A percentile compares a stretch with the other conserved stretches of the same genome.
These are phyloP conservation scores for Mayetiola destructor DNA, from an alignment of 2,888 invertebrate genomes.

Conservation along the genomic window DNA sequence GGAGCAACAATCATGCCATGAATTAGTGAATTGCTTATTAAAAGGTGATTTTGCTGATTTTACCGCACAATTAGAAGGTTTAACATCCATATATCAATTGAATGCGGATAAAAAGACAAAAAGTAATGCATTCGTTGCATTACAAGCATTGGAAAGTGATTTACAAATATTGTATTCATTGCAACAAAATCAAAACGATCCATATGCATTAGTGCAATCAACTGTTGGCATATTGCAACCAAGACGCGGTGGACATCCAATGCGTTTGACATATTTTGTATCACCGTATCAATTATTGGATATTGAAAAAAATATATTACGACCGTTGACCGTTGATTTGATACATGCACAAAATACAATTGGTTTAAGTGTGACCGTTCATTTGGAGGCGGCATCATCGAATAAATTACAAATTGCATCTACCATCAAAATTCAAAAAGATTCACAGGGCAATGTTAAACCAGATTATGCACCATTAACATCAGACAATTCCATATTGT, in stretches of 20 bases:
- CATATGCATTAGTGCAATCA: conserved; percentile 53
- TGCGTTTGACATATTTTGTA: conserved; percentile 87
- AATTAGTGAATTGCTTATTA: conserved; percentile 68
- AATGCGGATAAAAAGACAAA: conserved; percentile 91
- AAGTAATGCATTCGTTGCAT: conserved; percentile 81
- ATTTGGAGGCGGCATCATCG: conserved; percentile 77
- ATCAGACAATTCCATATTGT: conserved; percentile 69
- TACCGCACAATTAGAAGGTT: conserved; percentile 78
- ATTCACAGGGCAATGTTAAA: conserved; percentile 21
- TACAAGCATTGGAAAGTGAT: conserved; percentile 85
- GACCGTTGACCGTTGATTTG: conserved; percentile 61
- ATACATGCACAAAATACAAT: conserved; percentile 46
- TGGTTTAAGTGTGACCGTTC: conserved; percentile 78
- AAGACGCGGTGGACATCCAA: conserved; percentile 76
- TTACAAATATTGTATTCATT: conserved; percentile 60
- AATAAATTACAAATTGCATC: conserved; percentile 40
- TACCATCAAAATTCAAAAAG: conserved; percentile 25
- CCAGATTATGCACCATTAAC: conserved; percentile 70
- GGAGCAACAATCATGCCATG: conserved; percentile 73
- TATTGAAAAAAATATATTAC: conserved; percentile 53
- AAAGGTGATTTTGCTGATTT: conserved; percentile 84
- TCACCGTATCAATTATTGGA: conserved; percentile 84
- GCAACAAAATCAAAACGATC: conserved; percentile 55
- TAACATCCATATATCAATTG: conserved; percentile 82
- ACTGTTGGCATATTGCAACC: conserved; percentile 76